Percentiles rank a stretch among this genome's conserved stretches.
Conservation (phyloP, 2,888 invertebrate genomes). For the Synanthedon andrenaeformis region DNA sequence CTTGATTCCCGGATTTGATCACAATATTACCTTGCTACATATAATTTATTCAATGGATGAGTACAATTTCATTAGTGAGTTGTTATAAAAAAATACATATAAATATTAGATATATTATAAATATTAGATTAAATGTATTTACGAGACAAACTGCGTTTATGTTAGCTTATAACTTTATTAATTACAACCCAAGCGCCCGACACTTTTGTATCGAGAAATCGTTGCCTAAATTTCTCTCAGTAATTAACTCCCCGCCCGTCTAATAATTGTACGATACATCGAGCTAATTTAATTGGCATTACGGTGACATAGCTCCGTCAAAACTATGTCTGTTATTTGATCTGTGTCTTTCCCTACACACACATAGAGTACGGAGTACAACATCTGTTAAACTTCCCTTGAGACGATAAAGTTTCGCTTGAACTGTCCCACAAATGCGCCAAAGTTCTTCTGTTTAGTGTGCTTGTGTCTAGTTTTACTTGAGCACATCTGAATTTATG, state of each 20-base stretch:
- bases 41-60: too few species aligned
- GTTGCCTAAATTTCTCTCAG: neutral
- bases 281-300: constrained; percentile 25
- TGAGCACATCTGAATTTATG: neutral
- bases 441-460: neutral
- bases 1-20: too few species aligned
- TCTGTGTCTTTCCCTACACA: constrained; percentile 26
- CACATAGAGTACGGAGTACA: constrained; percentile 6
- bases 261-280: constrained; percentile 6
- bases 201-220: neutral
- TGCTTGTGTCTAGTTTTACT: neutral
- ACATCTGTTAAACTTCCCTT: constrained; percentile 6
- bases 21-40: too few species aligned
- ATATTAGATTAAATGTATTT: too few species aligned
- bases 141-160: too few species aligned
- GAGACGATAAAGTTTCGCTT: constrained; percentile 25
- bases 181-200: too few species aligned
- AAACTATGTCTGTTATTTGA: constrained; percentile 26
- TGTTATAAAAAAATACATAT: too few species aligned
- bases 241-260: neutral
- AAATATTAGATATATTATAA: too few species aligned
- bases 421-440: constrained; percentile 17
- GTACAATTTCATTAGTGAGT: too few species aligned
- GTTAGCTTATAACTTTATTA: too few species aligned
- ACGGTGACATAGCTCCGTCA: constrained; percentile 20